Evolutionary conservation across 1,140 invertebrate species (phyloP).

Genomic region (Zaprionus taronus): DNA sequence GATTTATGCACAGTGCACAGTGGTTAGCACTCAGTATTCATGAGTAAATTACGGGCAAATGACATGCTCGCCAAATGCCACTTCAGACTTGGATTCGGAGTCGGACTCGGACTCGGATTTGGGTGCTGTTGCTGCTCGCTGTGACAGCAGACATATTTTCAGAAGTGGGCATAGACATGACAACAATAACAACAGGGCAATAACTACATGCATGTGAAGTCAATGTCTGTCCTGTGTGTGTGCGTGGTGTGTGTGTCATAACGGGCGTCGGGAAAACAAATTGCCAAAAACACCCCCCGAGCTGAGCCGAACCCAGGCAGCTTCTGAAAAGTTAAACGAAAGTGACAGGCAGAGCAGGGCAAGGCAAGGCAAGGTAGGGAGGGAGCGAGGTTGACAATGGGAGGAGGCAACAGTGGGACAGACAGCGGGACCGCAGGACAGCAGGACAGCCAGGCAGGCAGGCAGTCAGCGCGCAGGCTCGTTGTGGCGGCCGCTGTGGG

Average conservation of each 20-base stretch:
- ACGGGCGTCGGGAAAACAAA: slow-evolving; percentile 81
- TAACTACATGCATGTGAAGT: slow-evolving; percentile 31
- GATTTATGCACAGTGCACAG: slow-evolving; percentile 59
- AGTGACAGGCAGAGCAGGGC: slow-evolving; percentile 68
- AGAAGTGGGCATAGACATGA: slow-evolving; percentile 80
- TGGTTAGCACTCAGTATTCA: slow-evolving; percentile 42
- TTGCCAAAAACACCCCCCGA: slow-evolving; percentile 74
- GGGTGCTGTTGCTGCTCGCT: neutral
- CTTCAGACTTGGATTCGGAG: slow-evolving; percentile 30
- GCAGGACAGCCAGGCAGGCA: slow-evolving; percentile 9
- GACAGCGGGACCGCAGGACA: neutral
- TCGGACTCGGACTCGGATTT: slow-evolving; percentile 1
- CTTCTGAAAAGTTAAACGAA: slow-evolving; percentile 78
- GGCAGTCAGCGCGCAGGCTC: slow-evolving; percentile 55
- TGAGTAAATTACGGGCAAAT: slow-evolving; percentile 79
- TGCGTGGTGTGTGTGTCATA: slow-evolving; percentile 63
- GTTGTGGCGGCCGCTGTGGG: slow-evolving; percentile 38
- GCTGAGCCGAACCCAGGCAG: slow-evolving; percentile 8
- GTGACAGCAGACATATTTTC: slow-evolving; percentile 78
- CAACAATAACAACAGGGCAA: slow-evolving; percentile 66
- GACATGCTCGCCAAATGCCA: slow-evolving; percentile 79
- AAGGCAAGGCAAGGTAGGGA: neutral
- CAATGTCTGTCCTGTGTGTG: slow-evolving; percentile 25
- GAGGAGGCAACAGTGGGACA: neutral
- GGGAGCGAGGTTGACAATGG: neutral